phyloP scores from a whole-genome alignment of 2,888 invertebrate species.

The Tillus elongatus region DNA sequence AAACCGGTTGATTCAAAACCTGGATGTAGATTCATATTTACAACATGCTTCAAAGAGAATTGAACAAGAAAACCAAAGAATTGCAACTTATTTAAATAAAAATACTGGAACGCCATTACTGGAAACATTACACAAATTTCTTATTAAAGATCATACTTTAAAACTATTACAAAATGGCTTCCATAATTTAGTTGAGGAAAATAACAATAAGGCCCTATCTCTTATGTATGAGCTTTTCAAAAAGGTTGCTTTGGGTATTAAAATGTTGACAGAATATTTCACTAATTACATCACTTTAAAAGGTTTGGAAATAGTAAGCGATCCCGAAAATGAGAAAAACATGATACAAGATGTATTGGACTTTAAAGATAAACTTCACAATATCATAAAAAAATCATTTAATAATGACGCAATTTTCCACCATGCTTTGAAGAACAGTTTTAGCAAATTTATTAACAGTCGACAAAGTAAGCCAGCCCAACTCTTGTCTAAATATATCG shows the following conservation, averaged over 20 bases:
- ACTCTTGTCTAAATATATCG: slow-evolving; percentile 95
- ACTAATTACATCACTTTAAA: slow-evolving; percentile 88
- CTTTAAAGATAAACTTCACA: slow-evolving; percentile 93
- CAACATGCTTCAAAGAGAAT: slow-evolving; percentile 49
- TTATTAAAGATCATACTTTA: slow-evolving; percentile 78
- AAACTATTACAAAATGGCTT: slow-evolving; percentile 84
- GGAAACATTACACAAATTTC: slow-evolving; percentile 79
- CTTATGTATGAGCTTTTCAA: slow-evolving; percentile 78
- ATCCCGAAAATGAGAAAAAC: slow-evolving; percentile 82
- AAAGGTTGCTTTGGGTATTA: slow-evolving; percentile 78
- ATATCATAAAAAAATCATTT: slow-evolving; percentile 80
- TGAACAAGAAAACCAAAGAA: slow-evolving; percentile 56
- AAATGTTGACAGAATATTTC: slow-evolving; percentile 76
- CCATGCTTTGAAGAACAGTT: slow-evolving; percentile 86
- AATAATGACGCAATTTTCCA: slow-evolving; percentile 76
- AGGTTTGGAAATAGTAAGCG: slow-evolving; percentile 86
- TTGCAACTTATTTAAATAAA: slow-evolving; percentile 64
- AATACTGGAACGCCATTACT: slow-evolving; percentile 77
- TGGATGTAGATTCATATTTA: slow-evolving; percentile 83
- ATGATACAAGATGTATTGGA: slow-evolving; percentile 92
- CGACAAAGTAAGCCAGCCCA: slow-evolving; percentile 95
- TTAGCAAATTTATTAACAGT: slow-evolving; percentile 93
- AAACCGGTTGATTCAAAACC: slow-evolving; percentile 74
- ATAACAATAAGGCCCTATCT: slow-evolving; percentile 73
- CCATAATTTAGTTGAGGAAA: slow-evolving; percentile 77